phyloP scores from a whole-genome alignment of 2,113 vertebrate species.

The Aplodontia rufa region DNA sequence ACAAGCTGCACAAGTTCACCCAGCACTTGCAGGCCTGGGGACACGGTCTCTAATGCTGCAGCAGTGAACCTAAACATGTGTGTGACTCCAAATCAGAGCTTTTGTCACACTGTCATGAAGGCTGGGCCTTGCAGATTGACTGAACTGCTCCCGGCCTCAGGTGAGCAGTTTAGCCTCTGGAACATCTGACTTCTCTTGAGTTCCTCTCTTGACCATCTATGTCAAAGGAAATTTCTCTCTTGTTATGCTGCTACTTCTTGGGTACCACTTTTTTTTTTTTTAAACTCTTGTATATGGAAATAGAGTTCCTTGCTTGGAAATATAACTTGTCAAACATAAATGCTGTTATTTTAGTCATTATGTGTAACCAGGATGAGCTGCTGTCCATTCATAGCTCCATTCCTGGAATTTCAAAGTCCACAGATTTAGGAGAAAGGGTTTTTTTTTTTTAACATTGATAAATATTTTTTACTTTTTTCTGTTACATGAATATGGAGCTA shows the following conservation, averaged over 20 bases:
- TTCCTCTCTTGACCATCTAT: not conserved
- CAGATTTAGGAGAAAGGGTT: not conserved
- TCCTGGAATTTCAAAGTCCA: constrained; percentile 36
- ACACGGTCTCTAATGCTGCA: not conserved
- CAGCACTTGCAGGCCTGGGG: not conserved
- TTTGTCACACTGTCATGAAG: not conserved
- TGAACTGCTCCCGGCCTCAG: not conserved
- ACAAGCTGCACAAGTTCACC: not conserved
- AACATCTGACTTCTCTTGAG: not conserved
- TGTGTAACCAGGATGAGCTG: constrained; percentile 18
- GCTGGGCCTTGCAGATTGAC: not conserved
- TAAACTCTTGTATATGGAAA: constrained; percentile 41
- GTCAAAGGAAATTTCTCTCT: not conserved
- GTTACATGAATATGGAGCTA: too few species aligned
- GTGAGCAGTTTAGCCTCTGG: not conserved
- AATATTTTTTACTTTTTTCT: too few species aligned
- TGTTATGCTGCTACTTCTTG: constrained; percentile 21
- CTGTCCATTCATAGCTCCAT: constrained; percentile 42
- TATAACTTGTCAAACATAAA: constrained; percentile 65
- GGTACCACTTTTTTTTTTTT: not conserved
- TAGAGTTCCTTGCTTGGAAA: constrained; percentile 45
- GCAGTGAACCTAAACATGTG: not conserved
- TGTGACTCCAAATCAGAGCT: not conserved
- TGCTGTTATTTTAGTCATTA: constrained; percentile 60
- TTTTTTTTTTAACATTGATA: too few species aligned